Base-by-base conservation (phyloP, 2,113 vertebrate genomes). In the Halcyon malimbica region DNA sequence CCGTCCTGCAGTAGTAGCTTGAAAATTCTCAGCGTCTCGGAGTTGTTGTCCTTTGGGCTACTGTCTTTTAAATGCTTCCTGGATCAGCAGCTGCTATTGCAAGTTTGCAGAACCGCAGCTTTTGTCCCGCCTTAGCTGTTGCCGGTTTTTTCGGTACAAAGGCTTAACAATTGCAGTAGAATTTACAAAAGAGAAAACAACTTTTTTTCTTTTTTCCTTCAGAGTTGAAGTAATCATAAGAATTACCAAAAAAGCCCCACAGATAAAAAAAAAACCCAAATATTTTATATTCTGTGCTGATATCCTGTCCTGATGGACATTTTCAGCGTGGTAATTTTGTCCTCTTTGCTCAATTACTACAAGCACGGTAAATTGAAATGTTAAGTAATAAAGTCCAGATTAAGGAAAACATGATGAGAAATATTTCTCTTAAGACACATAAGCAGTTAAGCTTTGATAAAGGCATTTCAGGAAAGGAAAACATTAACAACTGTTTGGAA, bases 51-150 rank as follows among this genome's bases (percentile, higher is more conserved):
- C 96, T 96, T 93, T 46, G 87, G 80, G 93, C 85, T 94, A 50
- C 84, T 86, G 89, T 94, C 95, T 97, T 96, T 96, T 79, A 97
- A 97, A 96, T 90, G 95, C 96, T 98, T 98, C 97, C 97, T 98
- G 96, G 90, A 96, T 96, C 96, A 93, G 97, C 97, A 96, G 97
- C 97, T 94, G 93, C 97, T 97, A 96, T 94, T 83, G 87, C 91
- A 85, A 97, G 92, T 96, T 96, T 97, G 93, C 86, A 97, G 83
- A 97, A 97, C 95, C 96, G 28, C 96, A 94, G 93, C 93, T 97
- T 97, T 97, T 97, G 95, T 97, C 94, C 91, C 70, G 82, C 79
- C 77, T 96, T 94, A 81, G 86, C 93, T 67, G 65, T 59, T 97
- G 81, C 84, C 31, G n/a, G 13, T 87, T 71, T 56, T 87, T 67